Conservation (phyloP, 2,797 vertebrate species). For the Etheostoma perlongum region DNA sequence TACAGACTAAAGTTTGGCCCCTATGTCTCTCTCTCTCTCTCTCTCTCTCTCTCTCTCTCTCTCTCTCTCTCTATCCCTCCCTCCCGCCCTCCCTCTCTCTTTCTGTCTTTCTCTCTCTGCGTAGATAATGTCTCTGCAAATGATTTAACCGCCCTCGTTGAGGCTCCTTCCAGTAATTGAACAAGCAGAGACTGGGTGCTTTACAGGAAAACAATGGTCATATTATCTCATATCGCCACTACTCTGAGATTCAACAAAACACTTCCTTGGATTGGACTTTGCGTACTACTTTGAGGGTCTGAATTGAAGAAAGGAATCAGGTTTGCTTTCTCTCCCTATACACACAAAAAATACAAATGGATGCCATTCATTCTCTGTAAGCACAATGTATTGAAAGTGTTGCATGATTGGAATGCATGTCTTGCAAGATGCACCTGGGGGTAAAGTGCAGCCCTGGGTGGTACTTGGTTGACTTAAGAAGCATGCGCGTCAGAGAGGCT, state of each 20-base stretch:
- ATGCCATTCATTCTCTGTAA: constrained; percentile 59
- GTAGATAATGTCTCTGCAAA: constrained; percentile 84
- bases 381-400: constrained; percentile 53
- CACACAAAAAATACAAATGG: constrained; percentile 7
- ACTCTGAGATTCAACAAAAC: constrained; percentile 65
- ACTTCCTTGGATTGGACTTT: constrained; percentile 60
- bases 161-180: constrained; percentile 84
- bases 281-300: constrained; percentile 45
- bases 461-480: constrained; percentile 76
- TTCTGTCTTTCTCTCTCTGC: constrained; percentile 60
- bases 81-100: constrained; percentile 14
- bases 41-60: neutral
- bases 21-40: constrained; percentile 27
- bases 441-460: constrained; percentile 79
- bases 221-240: constrained; percentile 74
- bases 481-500: constrained; percentile 70
- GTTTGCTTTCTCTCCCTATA: constrained; percentile 49
- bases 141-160: constrained; percentile 82
- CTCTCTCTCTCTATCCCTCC: neutral
- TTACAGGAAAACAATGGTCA: constrained; percentile 83
- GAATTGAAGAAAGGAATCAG: constrained; percentile 61
- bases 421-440: constrained; percentile 75
- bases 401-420: constrained; percentile 78
- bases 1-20: constrained; percentile 75
- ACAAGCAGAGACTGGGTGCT: constrained; percentile 77